Evolutionary conservation across 2,797 vertebrate species (phyloP).

Genomic region (Naso thynnoides): DNA sequence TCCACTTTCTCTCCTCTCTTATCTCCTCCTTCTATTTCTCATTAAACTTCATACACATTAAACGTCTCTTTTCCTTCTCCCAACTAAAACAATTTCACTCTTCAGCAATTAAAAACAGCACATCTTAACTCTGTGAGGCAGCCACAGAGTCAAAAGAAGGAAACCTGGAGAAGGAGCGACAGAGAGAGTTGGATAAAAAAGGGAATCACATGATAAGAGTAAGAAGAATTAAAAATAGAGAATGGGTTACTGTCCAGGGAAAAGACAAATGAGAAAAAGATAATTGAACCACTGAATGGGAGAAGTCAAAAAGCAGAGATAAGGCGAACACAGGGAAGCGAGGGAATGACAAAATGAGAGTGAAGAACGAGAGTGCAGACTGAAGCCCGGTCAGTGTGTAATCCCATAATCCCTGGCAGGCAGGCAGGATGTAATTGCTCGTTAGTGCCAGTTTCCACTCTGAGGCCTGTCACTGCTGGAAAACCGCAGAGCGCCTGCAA

Average conservation of each 20-base stretch:
- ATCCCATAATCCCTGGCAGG: constrained; percentile 86
- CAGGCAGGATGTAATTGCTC: constrained; percentile 83
- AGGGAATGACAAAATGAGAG: constrained; percentile 61
- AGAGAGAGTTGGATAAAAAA: constrained; percentile 39
- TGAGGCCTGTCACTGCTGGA: constrained; percentile 77
- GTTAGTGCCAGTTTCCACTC: constrained; percentile 85
- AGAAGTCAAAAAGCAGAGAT: constrained; percentile 53
- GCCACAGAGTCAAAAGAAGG: constrained; percentile 35
- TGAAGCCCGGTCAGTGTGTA: constrained; percentile 69
- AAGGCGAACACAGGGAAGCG: constrained; percentile 49
- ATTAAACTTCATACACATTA: constrained; percentile 31
- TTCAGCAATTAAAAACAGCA: constrained; percentile 40
- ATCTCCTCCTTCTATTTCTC: constrained; percentile 4
- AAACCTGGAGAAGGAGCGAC: not conserved
- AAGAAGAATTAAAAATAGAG: constrained; percentile 52
- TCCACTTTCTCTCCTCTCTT: not conserved
- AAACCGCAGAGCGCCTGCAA: constrained; percentile 73
- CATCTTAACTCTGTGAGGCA: constrained; percentile 38
- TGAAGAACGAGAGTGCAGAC: constrained; percentile 52
- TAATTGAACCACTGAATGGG: constrained; percentile 53
- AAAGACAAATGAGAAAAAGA: constrained; percentile 48
- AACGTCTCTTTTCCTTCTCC: constrained; percentile 26
- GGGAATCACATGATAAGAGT: constrained; percentile 33
- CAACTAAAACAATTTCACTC: constrained; percentile 52
- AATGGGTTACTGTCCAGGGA: constrained; percentile 32